Base-by-base conservation (phyloP, 2,888 invertebrate genomes). In the Drosophila kanekoi region DNA sequence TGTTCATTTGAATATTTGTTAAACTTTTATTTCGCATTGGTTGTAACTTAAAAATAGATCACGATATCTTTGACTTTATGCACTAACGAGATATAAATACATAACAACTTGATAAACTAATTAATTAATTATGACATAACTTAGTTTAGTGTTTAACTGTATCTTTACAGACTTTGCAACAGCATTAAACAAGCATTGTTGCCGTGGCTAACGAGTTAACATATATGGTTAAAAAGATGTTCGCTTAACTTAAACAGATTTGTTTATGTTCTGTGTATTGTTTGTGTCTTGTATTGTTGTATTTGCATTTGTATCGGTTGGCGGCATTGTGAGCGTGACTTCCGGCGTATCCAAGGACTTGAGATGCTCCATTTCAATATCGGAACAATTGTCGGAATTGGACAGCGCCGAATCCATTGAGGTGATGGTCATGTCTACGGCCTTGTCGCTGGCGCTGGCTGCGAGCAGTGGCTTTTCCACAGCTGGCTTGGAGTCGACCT, bases 341-440 rank as follows among this genome's bases (percentile, higher is more conserved):
- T 81, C 53, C 13, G 69, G 58, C 51, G 69, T 58, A 33, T 77
- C 64, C 56, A 79, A 49, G 13, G 67, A 56, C 62, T 89, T 89
- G 9, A 86, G 75, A 45, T 89, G 79, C 57, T 86, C 86, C 89
- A 86, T 70, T 73, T 86, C 86, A 16, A 86, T 86, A 45, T 93
- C 93, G 2, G 93, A 93, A 62, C 92, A 92, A 72, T 92, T 92
- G 57, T 92, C 93, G 3, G 93, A 92, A 74, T 92, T 92, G 3
- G 92, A 92, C 38, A 92, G 66, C 0, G 92, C 91, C 54, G 93
- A 93, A 68, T 93, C 93, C 91, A 93, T 92, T 4, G 92, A 92
- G 14, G 92, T 92, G 16, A 92, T 89, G 2, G 92, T 92, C 71
- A 89, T 85, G 71, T 92, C 88, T 1, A 92, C 92, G 45, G 90